Conservation (phyloP, 2,888 invertebrate genomes). For the Metopia argyrocephala region DNA sequence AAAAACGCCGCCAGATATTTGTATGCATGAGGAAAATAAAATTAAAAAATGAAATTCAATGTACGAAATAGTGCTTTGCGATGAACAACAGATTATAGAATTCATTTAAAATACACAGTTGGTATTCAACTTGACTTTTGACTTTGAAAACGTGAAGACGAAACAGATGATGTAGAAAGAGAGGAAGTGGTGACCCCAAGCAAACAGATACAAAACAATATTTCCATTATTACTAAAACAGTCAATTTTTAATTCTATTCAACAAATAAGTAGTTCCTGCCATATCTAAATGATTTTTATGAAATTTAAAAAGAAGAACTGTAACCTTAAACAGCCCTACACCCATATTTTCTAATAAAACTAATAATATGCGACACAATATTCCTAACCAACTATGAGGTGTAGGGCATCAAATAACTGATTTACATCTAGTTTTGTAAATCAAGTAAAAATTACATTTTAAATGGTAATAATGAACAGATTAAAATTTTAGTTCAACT, state of each 20-base stretch:
- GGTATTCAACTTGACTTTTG: conserved; percentile 60
- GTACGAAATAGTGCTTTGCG: too few species aligned
- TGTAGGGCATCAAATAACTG: background rate
- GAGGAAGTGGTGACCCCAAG: background rate
- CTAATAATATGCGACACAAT: conserved; percentile 1
- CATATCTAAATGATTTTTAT: background rate
- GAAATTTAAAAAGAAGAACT: background rate
- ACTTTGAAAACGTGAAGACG: conserved; percentile 40
- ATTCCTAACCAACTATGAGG: background rate
- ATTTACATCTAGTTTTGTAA: too few species aligned
- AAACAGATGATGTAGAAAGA: background rate
- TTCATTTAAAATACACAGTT: conserved; percentile 1
- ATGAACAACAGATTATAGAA: background rate
- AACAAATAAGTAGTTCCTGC: background rate
- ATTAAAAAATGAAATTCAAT: conserved; percentile 32
- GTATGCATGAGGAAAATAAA: too few species aligned
- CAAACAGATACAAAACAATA: background rate
- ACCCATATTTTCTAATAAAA: conserved; percentile 26
- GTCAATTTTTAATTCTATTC: conserved; percentile 15
- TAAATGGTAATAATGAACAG: too few species aligned
- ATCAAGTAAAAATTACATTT: too few species aligned
- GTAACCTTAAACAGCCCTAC: background rate
- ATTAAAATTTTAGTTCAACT: conserved; percentile 43
- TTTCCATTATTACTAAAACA: conserved; percentile 1
- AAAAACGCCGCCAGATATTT: conserved; percentile 47